Conservation (phyloP, 1,140 invertebrate genomes). For the Neocloeon triangulifer region DNA sequence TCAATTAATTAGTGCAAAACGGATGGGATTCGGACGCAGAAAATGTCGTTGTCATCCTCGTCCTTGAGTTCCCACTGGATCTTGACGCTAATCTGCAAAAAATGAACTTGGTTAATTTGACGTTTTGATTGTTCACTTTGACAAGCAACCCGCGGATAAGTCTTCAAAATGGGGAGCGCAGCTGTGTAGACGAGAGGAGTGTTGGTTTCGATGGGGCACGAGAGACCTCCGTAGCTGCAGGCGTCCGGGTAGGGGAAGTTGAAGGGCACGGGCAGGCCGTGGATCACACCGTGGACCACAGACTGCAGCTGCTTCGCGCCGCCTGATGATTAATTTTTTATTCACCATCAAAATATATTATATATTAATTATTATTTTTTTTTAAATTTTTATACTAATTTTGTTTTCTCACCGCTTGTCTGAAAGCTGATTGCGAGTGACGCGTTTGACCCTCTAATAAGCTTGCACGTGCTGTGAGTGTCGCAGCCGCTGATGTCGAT, state of each 20-base stretch:
- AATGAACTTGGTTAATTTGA: too few species aligned
- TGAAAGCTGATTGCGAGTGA: too few species aligned
- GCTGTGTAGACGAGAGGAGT: slow-evolving; percentile 30
- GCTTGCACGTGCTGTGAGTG: too few species aligned
- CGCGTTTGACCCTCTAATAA: too few species aligned
- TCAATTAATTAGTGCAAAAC: slow-evolving; percentile 31
- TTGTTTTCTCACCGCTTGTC: too few species aligned
- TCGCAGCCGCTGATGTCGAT: too few species aligned
- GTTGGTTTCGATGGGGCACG: slow-evolving; percentile 36
- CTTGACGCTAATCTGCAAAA: slow-evolving; percentile 28
- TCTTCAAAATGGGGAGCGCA: slow-evolving; percentile 28
- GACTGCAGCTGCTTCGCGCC: slow-evolving; percentile 22
- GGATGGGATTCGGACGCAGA: slow-evolving; percentile 41
- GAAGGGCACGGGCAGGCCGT: slow-evolving; percentile 43
- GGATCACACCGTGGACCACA: slow-evolving; percentile 43
- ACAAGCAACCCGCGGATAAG: slow-evolving; percentile 44
- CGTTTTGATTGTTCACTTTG: too few species aligned
- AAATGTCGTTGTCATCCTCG: slow-evolving; percentile 28
- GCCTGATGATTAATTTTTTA: too few species aligned
- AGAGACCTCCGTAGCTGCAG: slow-evolving; percentile 30
- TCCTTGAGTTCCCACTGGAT: slow-evolving; percentile 48
- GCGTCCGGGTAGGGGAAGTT: slow-evolving; percentile 38
- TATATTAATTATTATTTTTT: too few species aligned
- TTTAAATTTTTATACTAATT: too few species aligned
- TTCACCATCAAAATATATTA: too few species aligned